Percentiles rank a stretch among this genome's conserved stretches.
Conservation (phyloP, 2,113 vertebrate species). For the Charina bottae region DNA sequence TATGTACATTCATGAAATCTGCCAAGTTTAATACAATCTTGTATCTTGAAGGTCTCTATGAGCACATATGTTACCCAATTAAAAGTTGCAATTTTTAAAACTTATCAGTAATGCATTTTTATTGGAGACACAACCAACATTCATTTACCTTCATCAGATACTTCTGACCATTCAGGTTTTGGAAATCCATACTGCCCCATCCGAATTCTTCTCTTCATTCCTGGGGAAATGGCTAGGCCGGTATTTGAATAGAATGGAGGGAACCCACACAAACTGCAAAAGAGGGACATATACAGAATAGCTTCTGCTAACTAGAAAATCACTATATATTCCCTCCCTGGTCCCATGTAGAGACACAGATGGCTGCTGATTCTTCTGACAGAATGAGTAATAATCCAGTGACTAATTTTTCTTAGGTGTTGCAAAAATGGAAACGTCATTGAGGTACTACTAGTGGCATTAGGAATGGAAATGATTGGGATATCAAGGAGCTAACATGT, state of each 20-base stretch:
- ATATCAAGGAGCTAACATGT: neutral
- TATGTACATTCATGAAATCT: neutral
- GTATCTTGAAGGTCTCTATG: neutral
- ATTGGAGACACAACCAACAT: neutral
- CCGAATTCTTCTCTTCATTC: constrained; percentile 98
- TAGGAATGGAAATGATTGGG: neutral
- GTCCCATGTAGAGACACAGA: constrained; percentile 9
- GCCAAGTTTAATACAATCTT: neutral
- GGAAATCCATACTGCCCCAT: constrained; percentile 98
- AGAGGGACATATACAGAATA: constrained; percentile 26
- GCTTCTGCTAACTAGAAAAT: neutral
- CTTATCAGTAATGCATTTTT: neutral
- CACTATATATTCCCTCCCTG: neutral
- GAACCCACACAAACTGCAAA: constrained; percentile 90
- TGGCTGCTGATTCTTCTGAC: neutral
- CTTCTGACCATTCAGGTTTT: constrained; percentile 94
- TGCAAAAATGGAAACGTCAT: constrained; percentile 20
- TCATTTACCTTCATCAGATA: constrained; percentile 90
- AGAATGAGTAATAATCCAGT: neutral
- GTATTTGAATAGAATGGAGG: constrained; percentile 99
- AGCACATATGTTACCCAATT: neutral
- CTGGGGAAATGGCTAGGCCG: constrained; percentile 96
- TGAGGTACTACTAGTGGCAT: neutral
- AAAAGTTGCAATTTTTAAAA: neutral
- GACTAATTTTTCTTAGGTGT: neutral